phyloP scores from a whole-genome alignment of 1,140 invertebrate genomes.

The Drosophila repletoides region DNA sequence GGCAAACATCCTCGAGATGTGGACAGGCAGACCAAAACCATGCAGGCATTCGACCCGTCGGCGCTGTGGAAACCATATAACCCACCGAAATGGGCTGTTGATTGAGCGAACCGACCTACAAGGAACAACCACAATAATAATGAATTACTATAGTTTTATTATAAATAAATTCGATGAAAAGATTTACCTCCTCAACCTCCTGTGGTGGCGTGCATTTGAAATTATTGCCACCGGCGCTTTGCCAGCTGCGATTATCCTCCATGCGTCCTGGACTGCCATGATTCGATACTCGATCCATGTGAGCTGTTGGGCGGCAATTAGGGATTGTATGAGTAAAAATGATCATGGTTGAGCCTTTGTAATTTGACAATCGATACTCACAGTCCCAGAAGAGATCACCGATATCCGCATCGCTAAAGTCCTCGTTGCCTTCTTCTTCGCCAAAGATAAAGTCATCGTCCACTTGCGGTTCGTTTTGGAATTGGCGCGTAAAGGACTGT shows the following conservation, averaged over 20 bases:
- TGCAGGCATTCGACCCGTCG: constrained; percentile 94
- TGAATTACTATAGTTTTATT: background rate
- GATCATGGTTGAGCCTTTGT: too few relatives aligned
- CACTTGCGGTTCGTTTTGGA: constrained; percentile 85
- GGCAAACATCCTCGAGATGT: constrained; percentile 94
- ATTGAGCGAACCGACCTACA: constrained; percentile 91
- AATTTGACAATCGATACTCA: constrained; percentile 57
- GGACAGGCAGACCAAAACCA: constrained; percentile 99
- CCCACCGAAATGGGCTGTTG: constrained; percentile 99
- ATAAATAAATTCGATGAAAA: background rate
- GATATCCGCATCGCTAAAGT: constrained; percentile 73
- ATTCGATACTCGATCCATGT: constrained; percentile 71
- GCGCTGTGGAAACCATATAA: constrained; percentile 98
- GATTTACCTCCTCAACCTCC: constrained; percentile 76
- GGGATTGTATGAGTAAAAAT: too few relatives aligned
- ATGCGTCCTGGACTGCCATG: constrained; percentile 78
- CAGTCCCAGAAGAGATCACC: constrained; percentile 69
- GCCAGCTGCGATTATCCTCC: constrained; percentile 81
- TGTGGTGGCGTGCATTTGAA: constrained; percentile 73
- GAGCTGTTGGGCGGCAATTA: constrained; percentile 32
- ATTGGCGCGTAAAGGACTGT: constrained; percentile 93
- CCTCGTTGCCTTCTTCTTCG: constrained; percentile 76
- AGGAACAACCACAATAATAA: background rate
- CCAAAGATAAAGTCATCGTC: constrained; percentile 83
- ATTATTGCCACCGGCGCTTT: constrained; percentile 80